Evolutionary conservation across 1,140 invertebrate species (phyloP).

Genomic region (Drosophila albomicans): DNA sequence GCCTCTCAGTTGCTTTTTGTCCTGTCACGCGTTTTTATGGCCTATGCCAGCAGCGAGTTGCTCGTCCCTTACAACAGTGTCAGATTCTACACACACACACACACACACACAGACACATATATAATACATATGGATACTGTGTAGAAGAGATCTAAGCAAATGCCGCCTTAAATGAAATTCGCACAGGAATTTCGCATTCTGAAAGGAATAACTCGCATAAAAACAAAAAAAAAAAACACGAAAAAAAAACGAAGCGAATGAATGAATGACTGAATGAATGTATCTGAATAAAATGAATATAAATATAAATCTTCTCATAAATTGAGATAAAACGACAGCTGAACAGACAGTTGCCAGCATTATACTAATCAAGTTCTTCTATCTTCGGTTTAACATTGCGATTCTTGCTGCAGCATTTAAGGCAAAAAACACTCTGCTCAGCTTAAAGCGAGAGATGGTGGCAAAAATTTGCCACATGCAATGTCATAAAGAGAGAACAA

Average conservation of each 20-base stretch:
- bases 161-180: slow-evolving; percentile 40
- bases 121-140: slow-evolving; percentile 5
- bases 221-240: neutral
- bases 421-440: too few species aligned
- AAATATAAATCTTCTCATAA: slow-evolving; percentile 27
- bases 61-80: slow-evolving; percentile 35
- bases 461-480: too few species aligned
- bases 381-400: neutral
- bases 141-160: slow-evolving; percentile 32
- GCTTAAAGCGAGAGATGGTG: neutral
- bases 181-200: slow-evolving; percentile 4
- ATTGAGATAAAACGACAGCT: slow-evolving; percentile 20
- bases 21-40: slow-evolving; percentile 68
- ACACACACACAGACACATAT: neutral
- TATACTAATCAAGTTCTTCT: slow-evolving; percentile 14
- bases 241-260: neutral
- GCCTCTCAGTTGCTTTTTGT: slow-evolving; percentile 63
- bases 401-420: neutral
- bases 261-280: slow-evolving; percentile 4
- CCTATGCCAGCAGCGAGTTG: slow-evolving; percentile 39
- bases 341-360: neutral
- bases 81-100: slow-evolving; percentile 18
- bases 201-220: slow-evolving; percentile 9
- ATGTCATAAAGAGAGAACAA: too few species aligned
- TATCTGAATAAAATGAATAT: slow-evolving; percentile 13